Conservation (phyloP, 2,113 vertebrate species). For the Nipponia nippon region DNA sequence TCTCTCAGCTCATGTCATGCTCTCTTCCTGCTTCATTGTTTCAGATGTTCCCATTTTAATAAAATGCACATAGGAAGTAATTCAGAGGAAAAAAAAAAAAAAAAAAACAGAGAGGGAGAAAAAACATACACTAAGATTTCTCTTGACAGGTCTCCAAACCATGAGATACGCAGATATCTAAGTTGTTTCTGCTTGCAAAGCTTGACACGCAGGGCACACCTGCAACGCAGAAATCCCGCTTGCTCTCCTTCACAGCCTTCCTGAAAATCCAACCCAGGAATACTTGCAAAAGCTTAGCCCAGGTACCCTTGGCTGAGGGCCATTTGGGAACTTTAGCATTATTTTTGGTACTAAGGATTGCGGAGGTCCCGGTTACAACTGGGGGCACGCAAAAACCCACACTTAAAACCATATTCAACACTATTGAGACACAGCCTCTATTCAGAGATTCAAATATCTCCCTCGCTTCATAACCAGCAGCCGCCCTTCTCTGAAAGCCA, state of each 20-base stretch:
- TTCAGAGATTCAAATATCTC: not conserved
- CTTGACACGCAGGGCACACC: not conserved
- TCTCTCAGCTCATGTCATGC: not conserved
- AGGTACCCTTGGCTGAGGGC: too few relatives aligned
- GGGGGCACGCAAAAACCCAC: not conserved
- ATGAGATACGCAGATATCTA: fast-evolving
- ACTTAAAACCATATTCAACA: not conserved
- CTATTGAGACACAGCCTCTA: not conserved
- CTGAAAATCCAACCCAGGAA: not conserved
- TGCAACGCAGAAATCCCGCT: not conserved
- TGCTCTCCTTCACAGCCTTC: not conserved
- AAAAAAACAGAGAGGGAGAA: not conserved
- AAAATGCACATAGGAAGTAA: not conserved
- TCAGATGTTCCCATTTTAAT: not conserved
- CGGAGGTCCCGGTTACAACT: not conserved
- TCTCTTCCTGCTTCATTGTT: not conserved
- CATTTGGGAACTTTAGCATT: not conserved
- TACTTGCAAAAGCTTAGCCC: not conserved
- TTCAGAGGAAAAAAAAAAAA: not conserved
- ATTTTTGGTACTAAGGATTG: not conserved
- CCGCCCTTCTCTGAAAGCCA: not conserved
- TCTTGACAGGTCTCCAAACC: not conserved
- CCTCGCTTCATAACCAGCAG: not conserved
- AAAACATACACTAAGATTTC: not conserved
- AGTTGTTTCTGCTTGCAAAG: not conserved